These are phyloP conservation scores for Salarias fasciatus DNA, from an alignment of 2,797 vertebrate species.

Conservation along the genomic window DNA sequence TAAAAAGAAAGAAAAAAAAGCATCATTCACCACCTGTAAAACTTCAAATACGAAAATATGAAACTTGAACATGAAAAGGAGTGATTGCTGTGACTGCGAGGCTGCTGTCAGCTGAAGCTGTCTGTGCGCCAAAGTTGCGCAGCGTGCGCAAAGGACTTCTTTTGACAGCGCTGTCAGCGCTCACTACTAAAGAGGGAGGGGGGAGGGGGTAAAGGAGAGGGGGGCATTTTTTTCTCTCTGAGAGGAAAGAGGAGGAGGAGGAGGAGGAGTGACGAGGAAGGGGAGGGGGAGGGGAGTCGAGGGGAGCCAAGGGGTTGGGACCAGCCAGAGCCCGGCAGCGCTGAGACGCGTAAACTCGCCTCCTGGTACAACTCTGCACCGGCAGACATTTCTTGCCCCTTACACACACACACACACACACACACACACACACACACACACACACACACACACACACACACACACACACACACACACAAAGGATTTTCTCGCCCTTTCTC, in stretches of 20 bases:
- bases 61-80: not conserved
- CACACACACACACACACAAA: constrained; percentile 19
- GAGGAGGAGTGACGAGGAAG: constrained; percentile 22
- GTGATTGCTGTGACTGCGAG: not conserved
- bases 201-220: constrained; percentile 6
- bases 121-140: constrained; percentile 15
- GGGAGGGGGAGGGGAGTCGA: constrained; percentile 26
- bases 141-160: constrained; percentile 43
- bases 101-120: constrained; percentile 32
- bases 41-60: not conserved
- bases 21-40: fast-evolving
- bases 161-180: constrained; percentile 62
- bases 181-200: constrained; percentile 20
- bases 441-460: constrained; percentile 18
- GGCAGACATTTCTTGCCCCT: constrained; percentile 1
- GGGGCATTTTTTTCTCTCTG: constrained; percentile 8
- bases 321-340: constrained; percentile 57
- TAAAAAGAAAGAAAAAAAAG: too few relatives aligned
- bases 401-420: too few relatives aligned
- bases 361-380: constrained; percentile 78
- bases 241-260: constrained; percentile 28
- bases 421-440: too few relatives aligned
- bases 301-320: constrained; percentile 38
- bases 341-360: constrained; percentile 70
- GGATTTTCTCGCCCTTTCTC: constrained; percentile 70